Evolutionary conservation across 2,113 vertebrate genomes (phyloP).

Genomic region (Phylloscopus whistleri): DNA sequence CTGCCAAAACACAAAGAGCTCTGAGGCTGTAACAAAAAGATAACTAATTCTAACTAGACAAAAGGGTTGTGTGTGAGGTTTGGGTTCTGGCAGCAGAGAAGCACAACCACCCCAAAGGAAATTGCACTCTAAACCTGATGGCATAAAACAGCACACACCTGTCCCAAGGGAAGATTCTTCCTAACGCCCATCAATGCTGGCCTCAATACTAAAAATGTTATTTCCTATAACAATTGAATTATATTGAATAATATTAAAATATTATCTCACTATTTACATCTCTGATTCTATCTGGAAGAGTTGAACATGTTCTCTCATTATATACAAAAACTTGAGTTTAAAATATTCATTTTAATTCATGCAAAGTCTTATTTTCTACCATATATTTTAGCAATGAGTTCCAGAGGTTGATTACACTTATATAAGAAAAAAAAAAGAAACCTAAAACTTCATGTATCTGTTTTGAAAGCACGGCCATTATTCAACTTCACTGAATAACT

Average conservation of each 20-base stretch:
- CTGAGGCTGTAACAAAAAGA: constrained; percentile 37
- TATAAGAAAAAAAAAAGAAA: neutral
- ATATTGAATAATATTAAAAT: neutral
- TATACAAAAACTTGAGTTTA: neutral
- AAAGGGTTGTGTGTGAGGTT: neutral
- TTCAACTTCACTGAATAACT: neutral
- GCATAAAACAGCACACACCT: neutral
- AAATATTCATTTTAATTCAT: neutral
- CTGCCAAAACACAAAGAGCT: constrained; percentile 46
- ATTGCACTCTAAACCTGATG: neutral
- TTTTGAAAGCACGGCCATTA: neutral
- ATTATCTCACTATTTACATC: neutral
- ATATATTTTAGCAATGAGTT: neutral
- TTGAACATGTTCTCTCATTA: neutral
- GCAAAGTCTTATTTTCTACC: neutral
- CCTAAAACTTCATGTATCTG: neutral
- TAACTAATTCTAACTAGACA: neutral
- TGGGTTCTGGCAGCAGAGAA: neutral
- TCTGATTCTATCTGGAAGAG: neutral
- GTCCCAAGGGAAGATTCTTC: neutral
- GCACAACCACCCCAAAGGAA: neutral
- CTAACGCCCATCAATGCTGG: neutral
- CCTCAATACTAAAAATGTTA: neutral
- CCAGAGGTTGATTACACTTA: neutral
- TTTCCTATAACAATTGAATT: neutral